Evolutionary conservation across 1,140 invertebrate genomes (phyloP), one percentile per base, ranked within the genome.

Genomic region (Antheraea pernyi): DNA sequence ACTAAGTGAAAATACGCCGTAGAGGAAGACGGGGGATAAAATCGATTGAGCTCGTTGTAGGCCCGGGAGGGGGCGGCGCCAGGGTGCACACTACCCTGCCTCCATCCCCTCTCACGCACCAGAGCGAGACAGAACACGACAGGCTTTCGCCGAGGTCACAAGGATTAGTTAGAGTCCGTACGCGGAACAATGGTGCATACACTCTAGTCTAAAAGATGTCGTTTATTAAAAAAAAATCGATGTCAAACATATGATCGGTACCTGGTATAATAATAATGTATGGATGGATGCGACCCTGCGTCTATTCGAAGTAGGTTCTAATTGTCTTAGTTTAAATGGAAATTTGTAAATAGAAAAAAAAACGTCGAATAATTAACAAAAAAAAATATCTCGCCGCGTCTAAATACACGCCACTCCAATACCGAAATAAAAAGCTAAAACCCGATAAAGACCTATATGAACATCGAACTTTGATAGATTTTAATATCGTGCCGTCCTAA

Each of bases 391-490:
- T 82, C 75, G 83, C 81, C 81, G 85, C 86, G 86, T 85, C 78
- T 70, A 72, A 22, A 22, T 0, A 79, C 66, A 81, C 81, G 83
- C 80, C 67, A 73, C 85, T 80, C 76, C 73, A 72, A 59, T 53
- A 79, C 71, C 46, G 13, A 53, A 53, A 73, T 71, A 64, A 53
- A 53, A 53, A 53, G 16, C 72, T 80, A 74, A 73, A 76, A 89
- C 79, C 88, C 81, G 78, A 88, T 71, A 83, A 86, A 85, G 83
- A 89, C 88, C 88, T 90, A 88, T 82, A 76, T 68, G 81, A 89
- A 92, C 90, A 92, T 92, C 90, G 88, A 92, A 92, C 79, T 91
- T 90, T 88, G 85, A 92, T 92, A 92, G 88, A 90, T 88, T 86
- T 81, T 91, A 84, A 82, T 92, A 91, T 92, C 87, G 90, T 91